Base-by-base conservation (phyloP, 1,140 invertebrate species). In the Papilio xuthus region DNA sequence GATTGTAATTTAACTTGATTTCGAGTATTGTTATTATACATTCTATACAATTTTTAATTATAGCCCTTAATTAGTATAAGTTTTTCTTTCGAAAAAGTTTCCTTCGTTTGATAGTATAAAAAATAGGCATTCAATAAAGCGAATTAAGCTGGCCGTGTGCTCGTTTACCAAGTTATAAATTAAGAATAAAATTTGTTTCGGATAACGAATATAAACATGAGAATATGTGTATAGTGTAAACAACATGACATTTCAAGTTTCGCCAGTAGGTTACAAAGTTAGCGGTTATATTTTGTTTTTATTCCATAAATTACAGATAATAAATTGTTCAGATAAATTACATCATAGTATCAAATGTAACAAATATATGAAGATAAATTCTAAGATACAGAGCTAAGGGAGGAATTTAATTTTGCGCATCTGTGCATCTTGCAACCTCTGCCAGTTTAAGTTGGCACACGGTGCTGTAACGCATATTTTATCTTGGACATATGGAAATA, bases 371-470 rank as follows among this genome's bases (percentile, higher is more conserved):
- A 28, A 67, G 26, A 28, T 67, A 67, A 67, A 67, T 67, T 67
- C 4, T 28, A 67, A 67, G 60, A 67, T 28, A 67, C 60, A 67
- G 60, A 67, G 23, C 60, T 67, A 67, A 28, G 60, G 32, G 60
- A 67, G 60, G 60, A 67, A 67, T 67, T 67, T 67, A 67, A 67
- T 67, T 67, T 67, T 67, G 60, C 60, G 20, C 60, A 67, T 67
- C 60, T 67, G 60, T 67, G 60, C 60, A 67, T 67, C 60, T 67
- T 28, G 60, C 60, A 56, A 56, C 20, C 53, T 56, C 26, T 67
- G 26, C 60, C 60, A 67, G 23, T 67, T 67, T 15, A 28, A 67
- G 12, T 67, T 67, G 60, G 60, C 60, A 67, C 60, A 26, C 60
- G 60, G 7, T 0, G 12, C 13, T 28, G 26, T 67, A 28, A 13